These are phyloP conservation scores for Dolichopus griseipennis DNA, from an alignment of 2,888 invertebrate genomes.

Conservation along the genomic window DNA sequence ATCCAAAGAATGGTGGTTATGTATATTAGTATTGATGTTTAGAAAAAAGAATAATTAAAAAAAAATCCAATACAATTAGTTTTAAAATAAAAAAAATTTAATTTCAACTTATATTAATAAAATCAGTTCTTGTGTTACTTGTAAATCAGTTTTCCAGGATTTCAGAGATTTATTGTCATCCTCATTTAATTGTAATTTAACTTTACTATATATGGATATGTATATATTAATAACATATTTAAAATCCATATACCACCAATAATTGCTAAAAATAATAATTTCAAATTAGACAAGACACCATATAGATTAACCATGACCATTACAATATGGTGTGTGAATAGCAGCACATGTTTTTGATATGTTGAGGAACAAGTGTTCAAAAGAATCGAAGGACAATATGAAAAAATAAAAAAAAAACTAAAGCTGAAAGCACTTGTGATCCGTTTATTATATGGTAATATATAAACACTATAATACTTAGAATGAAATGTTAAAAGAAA, in stretches of 20 bases:
- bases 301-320: neutral
- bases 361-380: slow-evolving; percentile 16
- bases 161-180: neutral
- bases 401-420: too few species aligned
- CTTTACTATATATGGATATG: neutral
- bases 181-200: neutral
- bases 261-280: neutral
- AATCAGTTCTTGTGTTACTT: too few species aligned
- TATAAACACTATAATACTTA: neutral
- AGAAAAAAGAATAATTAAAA: neutral
- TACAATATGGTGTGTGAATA: slow-evolving; percentile 37
- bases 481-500: neutral
- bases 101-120: too few species aligned
- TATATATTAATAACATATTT: neutral
- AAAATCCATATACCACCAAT: slow-evolving; percentile 7
- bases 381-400: neutral
- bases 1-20: slow-evolving; percentile 18
- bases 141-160: too few species aligned
- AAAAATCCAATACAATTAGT: neutral
- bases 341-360: slow-evolving; percentile 36
- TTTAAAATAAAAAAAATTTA: neutral
- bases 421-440: neutral
- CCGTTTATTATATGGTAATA: too few species aligned
- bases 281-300: slow-evolving; percentile 1
- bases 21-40: neutral